Base-by-base conservation (phyloP, 2,797 vertebrate genomes). In the Gymnothorax reevesii region DNA sequence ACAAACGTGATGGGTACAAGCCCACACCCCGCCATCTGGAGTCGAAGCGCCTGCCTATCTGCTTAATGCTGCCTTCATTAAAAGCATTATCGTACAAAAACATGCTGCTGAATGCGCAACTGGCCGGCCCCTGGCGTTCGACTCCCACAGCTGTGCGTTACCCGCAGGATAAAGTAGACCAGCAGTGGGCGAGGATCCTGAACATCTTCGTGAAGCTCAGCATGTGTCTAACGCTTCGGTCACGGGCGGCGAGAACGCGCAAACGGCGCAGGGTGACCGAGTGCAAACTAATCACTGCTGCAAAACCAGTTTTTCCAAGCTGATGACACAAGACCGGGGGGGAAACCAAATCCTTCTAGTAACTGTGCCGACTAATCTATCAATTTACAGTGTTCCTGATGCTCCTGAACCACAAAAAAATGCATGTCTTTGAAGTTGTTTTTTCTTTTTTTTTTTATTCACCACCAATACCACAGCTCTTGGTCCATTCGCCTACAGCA, bases 1-100 rank as follows among this genome's bases (percentile, higher is more conserved):
- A 82, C 55, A 88, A 84, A 83, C 22, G 60, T 64, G 64, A 82
- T 22, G 73, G 20, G 73, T 82, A 57, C 86, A 79, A 80, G 82
- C 13, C 55, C 27, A 86, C 73, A 87, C 84, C 13, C 33, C 57
- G 66, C 75, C 87, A 80, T 84, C 84, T 85, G 86, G 83, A 83
- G 64, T 27, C 12, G 54, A 20, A 20, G 66, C 52, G 77, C 86
- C 84, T 79, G 62, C 12, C 84, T 49, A 85, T 77, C 85, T 73
- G 83, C 79, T 75, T 59, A 71, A 60, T 33, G 71, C 42, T 49
- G 27, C 33, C 17, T 71, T n/a, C 60, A 13, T 62, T 15, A 13
- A 59, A 59, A 59, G 20, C 20, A 17, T 42, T 60, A 82, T 55
- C 54, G 62, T 64, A 3, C 17, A 57, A 85, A 62, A 87, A 54